These are phyloP conservation scores for Trypoxylon attenuatum DNA, from an alignment of 2,888 invertebrate genomes.

Conservation along the genomic window DNA sequence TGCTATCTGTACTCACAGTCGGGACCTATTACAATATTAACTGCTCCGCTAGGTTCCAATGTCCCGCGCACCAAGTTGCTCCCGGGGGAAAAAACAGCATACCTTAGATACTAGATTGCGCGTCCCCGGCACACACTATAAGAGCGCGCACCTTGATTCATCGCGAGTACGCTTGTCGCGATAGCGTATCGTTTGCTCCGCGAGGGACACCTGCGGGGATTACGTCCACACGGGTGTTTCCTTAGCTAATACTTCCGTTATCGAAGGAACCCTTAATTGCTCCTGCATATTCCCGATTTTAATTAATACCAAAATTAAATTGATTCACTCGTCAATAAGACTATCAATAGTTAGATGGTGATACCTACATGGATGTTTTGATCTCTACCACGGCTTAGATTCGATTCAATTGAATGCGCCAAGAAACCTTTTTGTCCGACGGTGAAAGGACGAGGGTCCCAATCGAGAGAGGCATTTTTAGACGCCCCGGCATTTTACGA, in stretches of 20 bases:
- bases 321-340: no score
- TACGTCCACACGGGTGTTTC: no score
- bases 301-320: no score
- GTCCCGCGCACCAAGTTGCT: neutral
- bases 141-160: neutral
- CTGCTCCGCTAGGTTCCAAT: constrained; percentile 45
- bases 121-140: constrained; percentile 13
- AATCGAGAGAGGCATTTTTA: neutral
- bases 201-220: neutral
- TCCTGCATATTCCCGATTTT: no score
- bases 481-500: neutral
- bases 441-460: neutral
- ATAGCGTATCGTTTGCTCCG: neutral
- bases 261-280: no score
- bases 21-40: constrained; percentile 53
- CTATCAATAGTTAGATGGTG: no score
- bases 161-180: constrained; percentile 7
- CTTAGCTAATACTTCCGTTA: no score
- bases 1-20: constrained; percentile 38
- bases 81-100: constrained; percentile 19
- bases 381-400: no score
- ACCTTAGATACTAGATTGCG: constrained; percentile 39
- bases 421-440: neutral
- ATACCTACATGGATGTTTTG: no score
- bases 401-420: neutral